Base-by-base conservation (phyloP, 2,113 vertebrate species). In the Pterocles gutturalis region DNA sequence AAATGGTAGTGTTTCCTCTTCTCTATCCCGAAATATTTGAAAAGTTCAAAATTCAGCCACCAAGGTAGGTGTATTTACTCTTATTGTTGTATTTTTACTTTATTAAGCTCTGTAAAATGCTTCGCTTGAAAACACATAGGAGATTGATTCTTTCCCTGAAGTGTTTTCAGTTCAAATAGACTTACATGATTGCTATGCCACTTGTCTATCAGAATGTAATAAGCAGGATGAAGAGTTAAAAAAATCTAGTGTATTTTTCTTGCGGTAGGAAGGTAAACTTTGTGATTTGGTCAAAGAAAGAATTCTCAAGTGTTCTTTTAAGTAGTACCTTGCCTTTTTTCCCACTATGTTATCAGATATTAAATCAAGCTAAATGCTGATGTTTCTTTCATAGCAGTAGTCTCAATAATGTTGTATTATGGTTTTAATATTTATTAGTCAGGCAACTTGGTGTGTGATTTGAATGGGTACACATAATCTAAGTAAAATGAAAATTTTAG, bases 1-100 rank as follows among this genome's bases (percentile, higher is more conserved):
- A 99, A 98, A 99, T 99, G 99, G 99, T 99, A 21, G 99, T 99
- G 88, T 99, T 99, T 97, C 99, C 99, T 73, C 98, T 99, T 95
- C 98, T 99, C 61, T 99, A 99, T 93, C 99, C 99, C 34, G 99
- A 99, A 98, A 98, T 99, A 95, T 99, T 99, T 98, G 99, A 99
- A 97, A 99, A 98, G 97, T 99, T 99, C 97, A 99, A 99, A 98
- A 99, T 99, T 96, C 99, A 99, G 85, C 99, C 99, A 93, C 99
- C 99, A 88, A 99, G 99, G 99, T 99, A 98, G 94, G 97, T 97
- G 26, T 29, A 36, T 93, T 94, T 77, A 62, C 51, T 87, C 12
- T 83, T 90, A 69, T 7, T 77, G 19, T 53, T 72, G 11, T 51
- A 8, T 75, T 87, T 69, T 70, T 57, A 54, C 86, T 77, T 66